A percentile compares a stretch with the other conserved stretches of the same genome.
These are phyloP conservation scores for Enteromius treurensis DNA, from an alignment of 2,797 vertebrate genomes.

Conservation along the genomic window DNA sequence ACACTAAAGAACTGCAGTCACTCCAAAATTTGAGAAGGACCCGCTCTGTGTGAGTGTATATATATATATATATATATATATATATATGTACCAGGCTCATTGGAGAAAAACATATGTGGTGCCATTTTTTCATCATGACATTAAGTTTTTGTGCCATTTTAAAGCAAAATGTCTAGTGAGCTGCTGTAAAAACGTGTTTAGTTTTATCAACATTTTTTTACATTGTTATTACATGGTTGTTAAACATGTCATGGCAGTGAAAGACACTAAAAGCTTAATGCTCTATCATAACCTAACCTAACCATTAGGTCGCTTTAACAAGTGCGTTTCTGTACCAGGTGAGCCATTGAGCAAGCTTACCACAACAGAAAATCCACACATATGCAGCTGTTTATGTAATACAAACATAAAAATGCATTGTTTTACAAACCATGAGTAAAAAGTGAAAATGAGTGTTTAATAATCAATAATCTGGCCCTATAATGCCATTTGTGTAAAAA, in stretches of 20 bases:
- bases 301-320: too few relatives aligned
- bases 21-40: slow-evolving; percentile 48
- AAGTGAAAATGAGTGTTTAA: background rate
- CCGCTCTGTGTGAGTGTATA: background rate
- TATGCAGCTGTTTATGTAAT: background rate
- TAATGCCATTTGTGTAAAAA: background rate
- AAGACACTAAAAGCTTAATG: background rate
- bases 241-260: background rate
- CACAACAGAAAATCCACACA: background rate
- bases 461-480: background rate
- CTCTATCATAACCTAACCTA: background rate
- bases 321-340: background rate
- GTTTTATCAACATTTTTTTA: background rate
- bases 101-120: background rate
- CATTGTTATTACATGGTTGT: background rate
- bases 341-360: background rate
- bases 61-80: too few relatives aligned
- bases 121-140: background rate
- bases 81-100: background rate
- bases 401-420: background rate
- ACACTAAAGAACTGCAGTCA: slow-evolving; percentile 42
- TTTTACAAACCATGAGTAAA: background rate
- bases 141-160: background rate
- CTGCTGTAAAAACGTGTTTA: background rate
- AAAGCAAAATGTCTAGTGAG: background rate